phyloP scores from a whole-genome alignment of 92 coral and sea anemone genomes.

The Bergia sp. region DNA sequence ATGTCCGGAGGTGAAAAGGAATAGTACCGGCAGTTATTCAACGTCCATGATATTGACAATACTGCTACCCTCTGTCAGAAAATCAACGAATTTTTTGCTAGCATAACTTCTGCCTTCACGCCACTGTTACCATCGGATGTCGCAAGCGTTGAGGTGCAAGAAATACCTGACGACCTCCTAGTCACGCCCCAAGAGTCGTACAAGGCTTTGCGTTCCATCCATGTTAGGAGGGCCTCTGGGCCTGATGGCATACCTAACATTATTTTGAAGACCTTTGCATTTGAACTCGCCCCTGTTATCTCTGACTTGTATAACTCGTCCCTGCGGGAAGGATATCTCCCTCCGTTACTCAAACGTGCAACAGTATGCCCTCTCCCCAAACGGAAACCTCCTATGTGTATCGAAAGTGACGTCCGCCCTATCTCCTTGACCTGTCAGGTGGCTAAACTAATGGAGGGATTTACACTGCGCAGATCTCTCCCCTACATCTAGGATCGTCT shows the following conservation, averaged over 20 bases:
- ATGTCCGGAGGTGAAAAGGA: constrained; percentile 32
- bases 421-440: too few species aligned
- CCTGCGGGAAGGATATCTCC: neutral
- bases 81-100: constrained; percentile 53
- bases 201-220: constrained; percentile 34
- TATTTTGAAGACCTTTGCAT: constrained; percentile 16
- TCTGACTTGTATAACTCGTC: too few species aligned
- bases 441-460: neutral
- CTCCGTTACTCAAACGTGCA: too few species aligned
- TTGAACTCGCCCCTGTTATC: neutral
- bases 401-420: too few species aligned
- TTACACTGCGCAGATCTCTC: neutral
- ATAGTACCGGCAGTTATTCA: constrained; percentile 42
- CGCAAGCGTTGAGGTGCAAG: constrained; percentile 44
- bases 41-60: constrained; percentile 41
- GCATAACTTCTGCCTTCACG: constrained; percentile 45
- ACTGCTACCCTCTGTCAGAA: constrained; percentile 44
- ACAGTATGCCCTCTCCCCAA: too few species aligned
- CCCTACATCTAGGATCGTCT: too few species aligned
- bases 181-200: constrained; percentile 46
- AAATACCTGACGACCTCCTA: constrained; percentile 44
- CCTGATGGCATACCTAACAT: constrained; percentile 43
- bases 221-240: constrained; percentile 40
- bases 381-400: too few species aligned
- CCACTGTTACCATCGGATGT: constrained; percentile 47